A percentile compares a stretch with the other conserved stretches of the same genome.
These are phyloP conservation scores for Tragopan temminckii DNA, from an alignment of 2,797 vertebrate genomes.

Conservation along the genomic window DNA sequence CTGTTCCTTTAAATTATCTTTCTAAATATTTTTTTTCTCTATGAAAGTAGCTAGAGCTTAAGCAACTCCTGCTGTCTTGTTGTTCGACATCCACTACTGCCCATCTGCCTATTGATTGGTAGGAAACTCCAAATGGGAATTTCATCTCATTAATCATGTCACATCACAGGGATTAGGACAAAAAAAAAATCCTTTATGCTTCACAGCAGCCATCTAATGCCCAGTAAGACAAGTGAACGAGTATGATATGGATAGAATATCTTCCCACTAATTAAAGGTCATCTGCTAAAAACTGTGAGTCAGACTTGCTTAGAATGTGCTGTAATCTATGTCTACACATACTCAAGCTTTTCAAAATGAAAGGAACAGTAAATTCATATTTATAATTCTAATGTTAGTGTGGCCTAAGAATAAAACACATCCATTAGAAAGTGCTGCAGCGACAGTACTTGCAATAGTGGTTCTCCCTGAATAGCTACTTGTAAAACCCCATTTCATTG, in stretches of 20 bases:
- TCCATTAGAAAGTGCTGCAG: background rate
- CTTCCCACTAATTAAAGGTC: constrained; percentile 80
- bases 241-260: constrained; percentile 77
- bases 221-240: constrained; percentile 78
- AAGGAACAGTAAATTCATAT: background rate
- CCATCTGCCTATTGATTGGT: constrained; percentile 84
- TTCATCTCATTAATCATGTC: constrained; percentile 86
- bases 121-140: constrained; percentile 82
- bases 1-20: constrained; percentile 73
- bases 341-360: background rate
- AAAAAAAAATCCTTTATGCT: constrained; percentile 78
- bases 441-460: background rate
- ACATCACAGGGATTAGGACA: constrained; percentile 80
- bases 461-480: constrained; percentile 4
- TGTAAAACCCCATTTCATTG: background rate
- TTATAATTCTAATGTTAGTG: background rate
- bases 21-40: constrained; percentile 56
- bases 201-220: constrained; percentile 78
- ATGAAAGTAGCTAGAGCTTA: constrained; percentile 74
- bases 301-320: constrained; percentile 34
- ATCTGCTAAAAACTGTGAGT: constrained; percentile 64
- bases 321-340: background rate
- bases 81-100: constrained; percentile 78
- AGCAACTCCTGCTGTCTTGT: constrained; percentile 79
- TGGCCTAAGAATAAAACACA: background rate